These are phyloP conservation scores for Andrena marginata DNA, from an alignment of 2,888 invertebrate species.

Conservation along the genomic window DNA sequence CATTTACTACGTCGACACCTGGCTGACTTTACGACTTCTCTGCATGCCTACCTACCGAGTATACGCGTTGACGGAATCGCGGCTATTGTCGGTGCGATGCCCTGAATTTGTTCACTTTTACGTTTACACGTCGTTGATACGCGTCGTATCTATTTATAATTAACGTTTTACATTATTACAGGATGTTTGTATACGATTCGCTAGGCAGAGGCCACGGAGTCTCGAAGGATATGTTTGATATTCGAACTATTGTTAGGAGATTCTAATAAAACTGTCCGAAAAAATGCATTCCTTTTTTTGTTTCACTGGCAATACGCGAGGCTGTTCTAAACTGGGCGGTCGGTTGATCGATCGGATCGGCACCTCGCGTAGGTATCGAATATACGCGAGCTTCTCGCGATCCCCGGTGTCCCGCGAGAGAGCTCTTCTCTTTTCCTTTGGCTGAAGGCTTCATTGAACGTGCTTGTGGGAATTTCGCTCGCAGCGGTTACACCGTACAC, in stretches of 20 bases:
- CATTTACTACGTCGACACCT: too few relatives aligned
- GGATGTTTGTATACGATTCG: slow-evolving; percentile 60
- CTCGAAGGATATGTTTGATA: slow-evolving; percentile 27
- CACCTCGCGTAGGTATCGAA: too few relatives aligned
- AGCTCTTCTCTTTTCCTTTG: slow-evolving; percentile 71
- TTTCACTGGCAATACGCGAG: slow-evolving; percentile 26
- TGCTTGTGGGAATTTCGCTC: slow-evolving; percentile 71
- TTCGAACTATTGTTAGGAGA: slow-evolving; percentile 35
- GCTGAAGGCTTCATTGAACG: slow-evolving; percentile 76
- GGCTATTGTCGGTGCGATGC: slow-evolving; percentile 26
- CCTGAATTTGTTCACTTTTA: slow-evolving; percentile 29
- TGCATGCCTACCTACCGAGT: too few relatives aligned
- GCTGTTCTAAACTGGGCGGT: too few relatives aligned
- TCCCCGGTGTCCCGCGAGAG: slow-evolving; percentile 37
- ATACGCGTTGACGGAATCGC: slow-evolving; percentile 3
- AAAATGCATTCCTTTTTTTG: slow-evolving; percentile 23
- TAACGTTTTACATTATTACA: slow-evolving; percentile 38
- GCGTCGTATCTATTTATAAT: slow-evolving; percentile 45
- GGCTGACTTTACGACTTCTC: too few relatives aligned
- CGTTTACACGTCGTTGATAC: slow-evolving; percentile 11
- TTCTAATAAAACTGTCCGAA: slow-evolving; percentile 60
- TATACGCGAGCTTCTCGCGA: not conserved
- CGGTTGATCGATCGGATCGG: too few relatives aligned
- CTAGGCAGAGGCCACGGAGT: slow-evolving; percentile 8
- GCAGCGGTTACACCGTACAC: slow-evolving; percentile 66